These are phyloP conservation scores for Seriola rivoliana DNA, from an alignment of 2,113 vertebrate genomes.

Conservation along the genomic window DNA sequence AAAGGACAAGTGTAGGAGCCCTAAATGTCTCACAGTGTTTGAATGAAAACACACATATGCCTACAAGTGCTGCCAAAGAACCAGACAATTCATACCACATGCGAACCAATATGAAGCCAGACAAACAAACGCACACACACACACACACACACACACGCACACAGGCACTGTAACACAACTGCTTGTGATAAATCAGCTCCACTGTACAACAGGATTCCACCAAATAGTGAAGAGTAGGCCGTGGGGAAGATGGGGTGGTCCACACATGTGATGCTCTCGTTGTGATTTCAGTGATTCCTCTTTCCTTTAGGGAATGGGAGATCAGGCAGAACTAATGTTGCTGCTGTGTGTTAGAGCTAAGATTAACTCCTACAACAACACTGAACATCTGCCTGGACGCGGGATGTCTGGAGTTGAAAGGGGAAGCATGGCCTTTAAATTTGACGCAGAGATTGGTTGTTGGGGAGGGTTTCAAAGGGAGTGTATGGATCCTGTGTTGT, in stretches of 20 bases:
- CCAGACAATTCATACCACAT: slow-evolving; percentile 71
- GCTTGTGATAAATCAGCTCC: slow-evolving; percentile 62
- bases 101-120: slow-evolving; percentile 43
- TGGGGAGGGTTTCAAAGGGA: slow-evolving; percentile 23
- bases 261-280: slow-evolving; percentile 54
- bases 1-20: slow-evolving; percentile 41
- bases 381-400: slow-evolving; percentile 65
- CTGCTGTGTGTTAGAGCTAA: slow-evolving; percentile 40
- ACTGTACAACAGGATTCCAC: slow-evolving; percentile 48
- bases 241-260: slow-evolving; percentile 48
- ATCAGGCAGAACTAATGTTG: slow-evolving; percentile 68
- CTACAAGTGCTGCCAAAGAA: slow-evolving; percentile 60
- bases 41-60: slow-evolving; percentile 59
- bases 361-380: slow-evolving; percentile 67
- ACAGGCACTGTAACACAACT: slow-evolving; percentile 27
- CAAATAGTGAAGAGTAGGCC: slow-evolving; percentile 37
- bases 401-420: slow-evolving; percentile 34
- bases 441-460: slow-evolving; percentile 21
- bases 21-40: slow-evolving; percentile 34
- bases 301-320: slow-evolving; percentile 42
- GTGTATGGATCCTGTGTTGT: slow-evolving; percentile 19
- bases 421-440: slow-evolving; percentile 39
- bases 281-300: slow-evolving; percentile 43
- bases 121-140: slow-evolving; percentile 10
- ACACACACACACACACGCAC: neutral